These are phyloP conservation scores for Addax nasomaculatus DNA, from an alignment of 2,113 vertebrate genomes.

Conservation along the genomic window DNA sequence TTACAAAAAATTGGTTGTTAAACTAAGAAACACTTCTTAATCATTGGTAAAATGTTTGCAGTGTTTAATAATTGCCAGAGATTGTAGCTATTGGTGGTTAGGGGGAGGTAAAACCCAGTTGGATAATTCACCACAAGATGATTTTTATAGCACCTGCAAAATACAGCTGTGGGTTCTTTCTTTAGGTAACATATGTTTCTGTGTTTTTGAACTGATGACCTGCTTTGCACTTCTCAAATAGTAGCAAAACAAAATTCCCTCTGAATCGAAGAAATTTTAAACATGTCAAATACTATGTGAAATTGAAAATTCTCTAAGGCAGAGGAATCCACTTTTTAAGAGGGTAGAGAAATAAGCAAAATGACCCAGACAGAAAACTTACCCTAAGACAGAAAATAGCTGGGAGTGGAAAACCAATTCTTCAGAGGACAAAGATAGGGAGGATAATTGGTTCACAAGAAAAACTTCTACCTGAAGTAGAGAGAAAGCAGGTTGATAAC, in stretches of 20 bases:
- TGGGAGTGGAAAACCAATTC: conserved; percentile 66
- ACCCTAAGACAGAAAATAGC: conserved; percentile 67
- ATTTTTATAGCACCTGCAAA: conserved; percentile 36
- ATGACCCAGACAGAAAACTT: conserved; percentile 62
- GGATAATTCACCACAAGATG: not conserved
- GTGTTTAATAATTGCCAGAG: not conserved
- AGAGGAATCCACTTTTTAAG: conserved; percentile 42
- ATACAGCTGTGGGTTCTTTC: conserved; percentile 35
- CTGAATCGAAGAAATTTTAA: conserved; percentile 52
- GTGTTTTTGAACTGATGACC: conserved; percentile 59
- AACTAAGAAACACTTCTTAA: not conserved
- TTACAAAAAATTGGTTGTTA: not conserved
- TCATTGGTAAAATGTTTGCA: not conserved
- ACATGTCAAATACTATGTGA: conserved; percentile 62
- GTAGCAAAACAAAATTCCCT: conserved; percentile 55
- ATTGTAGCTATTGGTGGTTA: not conserved
- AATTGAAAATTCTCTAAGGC: conserved; percentile 50
- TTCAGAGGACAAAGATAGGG: conserved; percentile 61
- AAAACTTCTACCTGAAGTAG: conserved; percentile 47
- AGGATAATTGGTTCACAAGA: conserved; percentile 68
- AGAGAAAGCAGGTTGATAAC: conserved; percentile 65
- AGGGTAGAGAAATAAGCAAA: conserved; percentile 63
- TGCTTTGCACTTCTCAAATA: conserved; percentile 54
- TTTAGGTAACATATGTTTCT: conserved; percentile 38
- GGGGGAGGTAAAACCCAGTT: not conserved